A percentile compares a stretch with the other conserved stretches of the same genome.
These are phyloP conservation scores for Pristionchus exspectatus DNA, from an alignment of 2,888 invertebrate genomes.

Conservation along the genomic window DNA sequence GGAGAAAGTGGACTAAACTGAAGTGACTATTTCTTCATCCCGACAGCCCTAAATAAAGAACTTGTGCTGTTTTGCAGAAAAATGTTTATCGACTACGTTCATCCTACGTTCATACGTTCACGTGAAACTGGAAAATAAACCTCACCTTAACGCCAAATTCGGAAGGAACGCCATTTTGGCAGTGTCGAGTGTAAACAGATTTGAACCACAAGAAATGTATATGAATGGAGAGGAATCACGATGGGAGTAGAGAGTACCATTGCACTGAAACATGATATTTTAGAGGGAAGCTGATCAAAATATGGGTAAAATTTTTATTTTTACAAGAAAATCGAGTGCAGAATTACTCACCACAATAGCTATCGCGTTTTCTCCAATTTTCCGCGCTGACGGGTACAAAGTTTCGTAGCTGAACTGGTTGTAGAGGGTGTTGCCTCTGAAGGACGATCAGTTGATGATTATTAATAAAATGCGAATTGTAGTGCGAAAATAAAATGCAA, in stretches of 20 bases:
- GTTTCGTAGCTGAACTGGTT: constrained; percentile 31
- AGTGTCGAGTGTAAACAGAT: neutral
- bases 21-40: too few species aligned
- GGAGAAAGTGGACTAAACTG: neutral
- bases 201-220: neutral
- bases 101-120: too few species aligned
- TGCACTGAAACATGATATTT: neutral
- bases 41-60: too few species aligned
- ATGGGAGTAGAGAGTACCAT: neutral
- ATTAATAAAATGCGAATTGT: too few species aligned
- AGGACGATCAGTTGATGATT: too few species aligned
- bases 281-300: too few species aligned
- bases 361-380: neutral
- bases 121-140: too few species aligned
- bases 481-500: too few species aligned
- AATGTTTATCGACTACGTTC: too few species aligned
- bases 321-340: too few species aligned
- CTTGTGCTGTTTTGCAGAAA: too few species aligned
- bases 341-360: neutral
- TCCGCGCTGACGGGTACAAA: neutral
- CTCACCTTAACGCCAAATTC: neutral
- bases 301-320: too few species aligned
- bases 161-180: neutral
- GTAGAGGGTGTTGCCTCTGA: neutral
- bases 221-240: constrained; percentile 20